Evolutionary conservation across 2,113 vertebrate genomes (phyloP), one percentile per base, ranked within the genome.

Genomic region (Myiozetetes cayanensis): DNA sequence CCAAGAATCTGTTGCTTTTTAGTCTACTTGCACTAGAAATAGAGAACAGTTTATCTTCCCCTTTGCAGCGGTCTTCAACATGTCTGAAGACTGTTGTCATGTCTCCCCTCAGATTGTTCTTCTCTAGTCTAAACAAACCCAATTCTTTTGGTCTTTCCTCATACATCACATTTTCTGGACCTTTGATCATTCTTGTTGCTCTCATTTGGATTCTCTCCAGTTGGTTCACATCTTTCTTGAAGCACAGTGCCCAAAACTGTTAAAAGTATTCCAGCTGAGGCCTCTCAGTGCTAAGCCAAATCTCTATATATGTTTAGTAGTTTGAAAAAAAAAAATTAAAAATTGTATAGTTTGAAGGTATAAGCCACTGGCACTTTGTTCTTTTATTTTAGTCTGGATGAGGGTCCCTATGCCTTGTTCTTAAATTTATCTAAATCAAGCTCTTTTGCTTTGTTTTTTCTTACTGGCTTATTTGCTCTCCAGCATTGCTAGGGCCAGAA

Each of bases 61-160:
- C 24, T 81, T 77, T 82, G 84, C 56, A 56, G 52, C 80, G 91
- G 68, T 37, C 56, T 87, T 79, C 91, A 94, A 93, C 76, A 1
- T 94, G 89, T 97, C 86, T 97, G 77, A 95, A 91, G 80, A 74
- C 86, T 97, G 86, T 87, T 97, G 96, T 95, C 96, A 95, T 68
- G 95, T 96, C 95, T 96, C 93, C 73, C 37, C 70, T 87, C 86
- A 93, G 89, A 95, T 84, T 81, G 86, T 92, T 97, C 67, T 85
- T 90, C 77, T 89, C 80, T 91, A 96, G 95, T 89, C 96, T 97
- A 97, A 97, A 97, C 95, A 97, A 97, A 96, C 18, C 44, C 91
- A 92, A 44, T 95, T 95, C 93, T 96, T 97, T 94, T 85, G 77
- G 93, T 94, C 91, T 96, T 95, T 94, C 84, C 84, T 97, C 94